These are phyloP conservation scores for Tamias sibiricus DNA, from an alignment of 2,113 vertebrate genomes.

Conservation along the genomic window DNA sequence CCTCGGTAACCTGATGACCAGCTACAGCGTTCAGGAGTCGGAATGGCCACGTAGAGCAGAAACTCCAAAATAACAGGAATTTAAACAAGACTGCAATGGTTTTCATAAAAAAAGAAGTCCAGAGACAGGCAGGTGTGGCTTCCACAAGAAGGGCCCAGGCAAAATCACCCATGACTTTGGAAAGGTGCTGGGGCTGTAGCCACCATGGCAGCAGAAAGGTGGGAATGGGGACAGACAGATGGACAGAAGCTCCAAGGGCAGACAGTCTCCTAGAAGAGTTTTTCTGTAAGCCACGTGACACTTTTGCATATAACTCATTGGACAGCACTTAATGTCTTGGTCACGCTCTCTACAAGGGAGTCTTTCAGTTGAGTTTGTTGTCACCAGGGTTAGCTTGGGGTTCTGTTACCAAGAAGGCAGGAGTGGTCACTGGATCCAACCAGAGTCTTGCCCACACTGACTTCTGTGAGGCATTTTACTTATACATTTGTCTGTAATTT, in stretches of 20 bases:
- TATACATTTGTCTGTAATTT: not conserved
- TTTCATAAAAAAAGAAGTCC: not conserved
- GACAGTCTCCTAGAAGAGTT: not conserved
- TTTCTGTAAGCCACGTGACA: not conserved
- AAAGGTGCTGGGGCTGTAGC: not conserved
- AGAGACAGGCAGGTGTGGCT: not conserved
- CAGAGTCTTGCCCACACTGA: not conserved
- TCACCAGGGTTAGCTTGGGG: rapidly evolving
- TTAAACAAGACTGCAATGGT: not conserved
- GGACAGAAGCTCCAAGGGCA: not conserved
- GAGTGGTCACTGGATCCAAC: not conserved
- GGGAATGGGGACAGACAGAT: not conserved
- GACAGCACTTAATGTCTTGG: not conserved
- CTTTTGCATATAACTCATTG: rapidly evolving
- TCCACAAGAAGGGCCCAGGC: not conserved
- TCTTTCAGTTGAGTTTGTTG: not conserved
- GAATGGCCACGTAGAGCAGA: not conserved
- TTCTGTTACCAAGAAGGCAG: not conserved
- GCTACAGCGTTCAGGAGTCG: not conserved
- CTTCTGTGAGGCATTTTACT: not conserved
- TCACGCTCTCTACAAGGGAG: not conserved
- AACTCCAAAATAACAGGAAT: not conserved
- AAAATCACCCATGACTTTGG: not conserved
- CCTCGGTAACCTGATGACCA: not conserved
- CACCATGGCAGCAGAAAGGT: not conserved